Conservation (phyloP, 37 sponge, comb jelly and placozoan species). For the Lycopodina hypogea region DNA sequence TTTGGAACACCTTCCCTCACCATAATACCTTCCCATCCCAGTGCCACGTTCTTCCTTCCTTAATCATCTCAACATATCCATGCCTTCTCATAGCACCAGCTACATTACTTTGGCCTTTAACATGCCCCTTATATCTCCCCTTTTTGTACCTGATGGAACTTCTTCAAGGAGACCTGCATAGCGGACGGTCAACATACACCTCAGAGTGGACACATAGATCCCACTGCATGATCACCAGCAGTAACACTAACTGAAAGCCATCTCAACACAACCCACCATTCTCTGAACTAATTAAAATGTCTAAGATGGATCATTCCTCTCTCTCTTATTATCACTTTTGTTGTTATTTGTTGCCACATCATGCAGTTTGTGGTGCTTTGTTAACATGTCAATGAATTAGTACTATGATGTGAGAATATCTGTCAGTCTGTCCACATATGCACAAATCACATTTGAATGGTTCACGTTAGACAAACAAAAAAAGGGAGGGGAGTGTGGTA, state of each 20-base stretch:
- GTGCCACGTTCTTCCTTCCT: not conserved
- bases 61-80: not conserved
- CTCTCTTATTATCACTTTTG: too few species aligned
- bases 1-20: slow-evolving; percentile 38
- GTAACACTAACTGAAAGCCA: not conserved
- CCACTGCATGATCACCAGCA: too few species aligned
- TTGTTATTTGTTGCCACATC: too few species aligned
- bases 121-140: slow-evolving; percentile 8
- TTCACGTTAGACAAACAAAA: too few species aligned
- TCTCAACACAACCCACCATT: not conserved
- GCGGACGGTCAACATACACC: slow-evolving; percentile 4
- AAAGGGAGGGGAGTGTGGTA: too few species aligned
- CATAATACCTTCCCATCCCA: slow-evolving; percentile 13
- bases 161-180: slow-evolving; percentile 14
- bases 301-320: too few species aligned
- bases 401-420: too few species aligned
- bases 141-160: slow-evolving; percentile 15
- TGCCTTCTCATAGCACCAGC: slow-evolving; percentile 9
- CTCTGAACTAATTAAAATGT: slow-evolving; percentile 6
- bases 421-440: too few species aligned
- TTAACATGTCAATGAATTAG: too few species aligned
- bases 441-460: too few species aligned
- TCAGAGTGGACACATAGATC: not conserved
- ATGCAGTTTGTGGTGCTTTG: too few species aligned
- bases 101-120: slow-evolving; percentile 5